phyloP scores from a whole-genome alignment of 2,797 vertebrate genomes.

The Alectoris magna region DNA sequence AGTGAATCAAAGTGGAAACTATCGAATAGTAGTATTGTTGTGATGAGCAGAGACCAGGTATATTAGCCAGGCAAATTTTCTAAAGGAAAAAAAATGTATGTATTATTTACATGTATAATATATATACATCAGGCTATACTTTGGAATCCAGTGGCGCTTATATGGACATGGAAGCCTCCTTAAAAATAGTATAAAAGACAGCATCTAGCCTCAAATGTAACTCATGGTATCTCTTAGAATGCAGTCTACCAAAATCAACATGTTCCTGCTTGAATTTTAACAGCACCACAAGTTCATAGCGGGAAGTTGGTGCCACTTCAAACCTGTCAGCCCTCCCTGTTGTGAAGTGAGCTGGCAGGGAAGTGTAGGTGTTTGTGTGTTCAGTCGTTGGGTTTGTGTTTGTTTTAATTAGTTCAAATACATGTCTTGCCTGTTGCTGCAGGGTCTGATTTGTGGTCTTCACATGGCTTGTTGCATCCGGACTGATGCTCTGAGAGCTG shows the following conservation, averaged over 20 bases:
- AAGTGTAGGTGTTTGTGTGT: neutral
- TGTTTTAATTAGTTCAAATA: neutral
- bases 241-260: neutral
- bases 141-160: neutral
- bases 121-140: neutral
- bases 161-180: neutral
- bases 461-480: neutral
- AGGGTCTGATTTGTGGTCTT: neutral
- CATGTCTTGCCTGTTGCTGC: neutral
- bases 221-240: neutral
- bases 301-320: neutral
- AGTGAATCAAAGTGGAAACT: neutral
- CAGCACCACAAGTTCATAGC: neutral
- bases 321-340: neutral
- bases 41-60: too few relatives aligned
- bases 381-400: neutral
- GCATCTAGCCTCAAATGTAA: neutral
- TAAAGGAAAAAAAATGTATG: neutral
- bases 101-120: too few relatives aligned
- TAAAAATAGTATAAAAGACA: neutral
- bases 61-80: neutral
- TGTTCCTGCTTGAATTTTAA: neutral
- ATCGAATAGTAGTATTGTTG: neutral
- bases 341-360: neutral
- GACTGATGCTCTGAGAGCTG: neutral